Percentiles rank a stretch among this genome's conserved stretches.
Evolutionary conservation across 2,113 vertebrate genomes (phyloP).

Genomic region (Gavia stellata): DNA sequence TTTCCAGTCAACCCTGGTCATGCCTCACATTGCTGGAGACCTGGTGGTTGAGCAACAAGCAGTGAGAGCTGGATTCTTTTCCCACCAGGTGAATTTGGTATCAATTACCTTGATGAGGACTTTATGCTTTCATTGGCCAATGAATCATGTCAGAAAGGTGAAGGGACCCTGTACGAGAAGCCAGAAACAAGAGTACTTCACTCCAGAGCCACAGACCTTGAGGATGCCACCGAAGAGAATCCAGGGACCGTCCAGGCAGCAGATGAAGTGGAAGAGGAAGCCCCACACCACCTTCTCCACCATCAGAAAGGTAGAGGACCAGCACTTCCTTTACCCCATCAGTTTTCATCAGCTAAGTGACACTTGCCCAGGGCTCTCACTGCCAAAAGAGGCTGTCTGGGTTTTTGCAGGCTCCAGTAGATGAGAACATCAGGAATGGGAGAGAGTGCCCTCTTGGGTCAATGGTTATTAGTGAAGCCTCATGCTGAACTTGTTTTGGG

Average conservation of each 20-base stretch:
- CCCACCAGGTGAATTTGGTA: neutral
- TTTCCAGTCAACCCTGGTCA: neutral
- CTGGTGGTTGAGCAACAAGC: neutral
- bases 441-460: neutral
- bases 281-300: neutral
- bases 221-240: neutral
- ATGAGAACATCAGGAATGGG: neutral
- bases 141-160: neutral
- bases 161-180: neutral
- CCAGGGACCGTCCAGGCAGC: neutral
- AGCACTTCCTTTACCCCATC: neutral
- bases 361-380: neutral
- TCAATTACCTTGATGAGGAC: neutral
- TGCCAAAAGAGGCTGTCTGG: neutral
- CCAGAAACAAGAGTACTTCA: neutral
- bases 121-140: neutral
- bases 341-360: neutral
- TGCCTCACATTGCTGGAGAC: neutral
- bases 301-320: neutral
- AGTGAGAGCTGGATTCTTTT: neutral
- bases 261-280: neutral
- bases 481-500: neutral
- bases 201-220: neutral
- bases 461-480: neutral
- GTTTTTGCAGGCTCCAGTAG: neutral